phyloP scores from a whole-genome alignment of 2,797 vertebrate genomes.

The Lepus townsendii region DNA sequence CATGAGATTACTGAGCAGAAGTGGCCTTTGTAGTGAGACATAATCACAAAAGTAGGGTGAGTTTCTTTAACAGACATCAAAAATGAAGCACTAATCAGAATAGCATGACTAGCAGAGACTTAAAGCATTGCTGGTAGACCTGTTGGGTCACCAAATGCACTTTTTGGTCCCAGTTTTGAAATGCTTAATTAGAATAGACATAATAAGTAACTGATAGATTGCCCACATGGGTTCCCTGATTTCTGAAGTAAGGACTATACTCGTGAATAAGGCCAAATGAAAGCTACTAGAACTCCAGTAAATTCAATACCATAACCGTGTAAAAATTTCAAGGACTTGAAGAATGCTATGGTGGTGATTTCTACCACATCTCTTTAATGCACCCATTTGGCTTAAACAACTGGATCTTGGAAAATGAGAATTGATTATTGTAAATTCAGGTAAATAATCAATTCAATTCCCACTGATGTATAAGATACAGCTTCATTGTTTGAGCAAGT shows the following conservation, averaged over 20 bases:
- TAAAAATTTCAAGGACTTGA: neutral
- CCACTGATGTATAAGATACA: neutral
- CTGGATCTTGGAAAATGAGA: neutral
- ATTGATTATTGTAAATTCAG: neutral
- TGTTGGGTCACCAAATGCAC: neutral
- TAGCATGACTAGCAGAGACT: neutral
- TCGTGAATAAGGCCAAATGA: neutral
- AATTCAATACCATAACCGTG: too few relatives aligned
- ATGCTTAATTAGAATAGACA: neutral
- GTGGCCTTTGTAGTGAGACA: neutral
- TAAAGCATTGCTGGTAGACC: neutral
- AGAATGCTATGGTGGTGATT: neutral
- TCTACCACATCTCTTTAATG: too few relatives aligned
- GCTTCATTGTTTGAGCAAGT: neutral
- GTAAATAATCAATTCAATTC: neutral
- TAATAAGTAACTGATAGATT: neutral
- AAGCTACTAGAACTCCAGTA: neutral
- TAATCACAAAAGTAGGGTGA: neutral
- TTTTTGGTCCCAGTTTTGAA: neutral
- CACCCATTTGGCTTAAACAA: neutral
- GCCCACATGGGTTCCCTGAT: neutral
- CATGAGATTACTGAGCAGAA: neutral
- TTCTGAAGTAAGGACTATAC: neutral
- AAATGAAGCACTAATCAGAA: neutral
- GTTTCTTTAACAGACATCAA: too few relatives aligned